Evolutionary conservation across 2,888 invertebrate species (phyloP).

Genomic region (Napeogenes inachia): DNA sequence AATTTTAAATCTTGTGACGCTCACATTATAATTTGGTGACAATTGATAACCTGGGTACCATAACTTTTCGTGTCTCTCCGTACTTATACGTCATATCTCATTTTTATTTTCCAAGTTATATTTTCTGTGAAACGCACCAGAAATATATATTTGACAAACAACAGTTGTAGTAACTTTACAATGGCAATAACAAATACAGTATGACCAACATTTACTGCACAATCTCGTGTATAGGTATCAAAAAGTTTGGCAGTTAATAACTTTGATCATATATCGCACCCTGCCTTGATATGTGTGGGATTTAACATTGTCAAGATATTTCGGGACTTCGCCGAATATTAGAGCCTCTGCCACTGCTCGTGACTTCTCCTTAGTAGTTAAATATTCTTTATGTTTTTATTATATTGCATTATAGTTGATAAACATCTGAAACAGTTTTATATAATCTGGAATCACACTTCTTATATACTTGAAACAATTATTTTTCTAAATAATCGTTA

Average conservation of each 20-base stretch:
- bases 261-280: constrained; percentile 31
- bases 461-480: too few species aligned
- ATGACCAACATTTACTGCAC: constrained; percentile 4
- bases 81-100: too few species aligned
- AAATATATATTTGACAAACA: neutral
- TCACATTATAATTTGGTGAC: neutral
- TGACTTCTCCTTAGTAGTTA: too few species aligned
- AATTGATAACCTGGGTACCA: too few species aligned
- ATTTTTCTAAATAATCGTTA: too few species aligned
- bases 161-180: neutral
- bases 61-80: too few species aligned
- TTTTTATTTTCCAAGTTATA: too few species aligned
- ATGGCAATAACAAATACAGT: neutral
- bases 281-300: constrained; percentile 1
- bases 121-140: too few species aligned
- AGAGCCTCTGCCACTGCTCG: neutral
- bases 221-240: constrained; percentile 20
- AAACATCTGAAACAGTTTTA: too few species aligned
- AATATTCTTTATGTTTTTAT: too few species aligned
- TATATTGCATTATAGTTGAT: too few species aligned
- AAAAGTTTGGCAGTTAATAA: constrained; percentile 38
- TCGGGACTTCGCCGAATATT: neutral
- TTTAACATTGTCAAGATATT: constrained; percentile 5
- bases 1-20: neutral
- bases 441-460: too few species aligned